These are phyloP conservation scores for Pseudolaguvia tuberculata DNA, from an alignment of 2,113 vertebrate genomes.

Conservation along the genomic window DNA sequence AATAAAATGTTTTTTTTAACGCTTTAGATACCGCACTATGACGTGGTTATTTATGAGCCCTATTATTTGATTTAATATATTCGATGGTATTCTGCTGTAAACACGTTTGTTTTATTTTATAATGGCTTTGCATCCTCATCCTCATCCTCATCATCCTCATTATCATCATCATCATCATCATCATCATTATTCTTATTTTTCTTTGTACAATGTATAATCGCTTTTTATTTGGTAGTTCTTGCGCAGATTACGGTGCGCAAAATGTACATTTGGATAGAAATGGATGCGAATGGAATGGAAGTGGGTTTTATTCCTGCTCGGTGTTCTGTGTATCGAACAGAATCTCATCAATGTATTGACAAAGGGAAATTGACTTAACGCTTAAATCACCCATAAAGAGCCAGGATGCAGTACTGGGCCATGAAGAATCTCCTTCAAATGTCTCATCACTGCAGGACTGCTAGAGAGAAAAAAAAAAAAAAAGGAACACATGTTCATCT, in stretches of 20 bases:
- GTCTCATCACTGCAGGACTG: not conserved
- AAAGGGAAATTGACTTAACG: conserved; percentile 20
- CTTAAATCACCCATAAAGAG: conserved; percentile 23
- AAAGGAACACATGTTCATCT: not conserved
- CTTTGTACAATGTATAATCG: too few relatives aligned
- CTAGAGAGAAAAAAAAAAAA: not conserved
- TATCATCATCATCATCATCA: not conserved
- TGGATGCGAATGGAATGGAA: conserved; percentile 23
- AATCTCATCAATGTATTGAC: conserved; percentile 31
- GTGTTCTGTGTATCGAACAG: conserved; percentile 5
- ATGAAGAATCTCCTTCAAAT: conserved; percentile 14
- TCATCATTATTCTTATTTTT: too few relatives aligned
- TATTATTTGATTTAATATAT: too few relatives aligned
- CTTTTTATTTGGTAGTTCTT: too few relatives aligned
- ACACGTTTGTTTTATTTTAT: too few relatives aligned
- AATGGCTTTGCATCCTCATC: too few relatives aligned
- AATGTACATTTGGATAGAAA: conserved; percentile 18
- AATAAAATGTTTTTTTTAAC: too few relatives aligned
- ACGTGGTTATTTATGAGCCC: too few relatives aligned
- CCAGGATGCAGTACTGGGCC: not conserved
- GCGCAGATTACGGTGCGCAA: not conserved
- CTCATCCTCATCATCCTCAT: too few relatives aligned
- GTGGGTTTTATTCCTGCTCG: not conserved
- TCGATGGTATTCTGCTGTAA: too few relatives aligned
- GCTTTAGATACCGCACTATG: too few relatives aligned